Evolutionary conservation across 2,888 invertebrate species (phyloP).

Genomic region (Auanema freiburgensis): DNA sequence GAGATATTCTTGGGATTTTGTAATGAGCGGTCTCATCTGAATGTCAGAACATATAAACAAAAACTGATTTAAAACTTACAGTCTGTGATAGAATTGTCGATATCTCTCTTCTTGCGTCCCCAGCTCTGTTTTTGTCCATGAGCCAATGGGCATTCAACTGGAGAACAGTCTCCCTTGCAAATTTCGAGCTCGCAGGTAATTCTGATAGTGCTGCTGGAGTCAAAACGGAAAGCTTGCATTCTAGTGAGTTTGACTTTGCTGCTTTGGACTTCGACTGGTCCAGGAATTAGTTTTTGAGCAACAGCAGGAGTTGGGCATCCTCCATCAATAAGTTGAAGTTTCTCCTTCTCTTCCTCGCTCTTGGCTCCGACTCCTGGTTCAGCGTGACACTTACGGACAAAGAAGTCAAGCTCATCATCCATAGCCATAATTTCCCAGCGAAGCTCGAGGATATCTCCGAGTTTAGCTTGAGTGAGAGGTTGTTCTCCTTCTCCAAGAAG

Average conservation of each 20-base stretch:
- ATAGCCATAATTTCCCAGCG: constrained; percentile 65
- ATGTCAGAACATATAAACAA: constrained; percentile 20
- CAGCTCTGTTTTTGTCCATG: constrained; percentile 54
- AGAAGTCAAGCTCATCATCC: constrained; percentile 64
- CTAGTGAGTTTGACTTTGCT: constrained; percentile 43
- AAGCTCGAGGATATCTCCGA: constrained; percentile 64
- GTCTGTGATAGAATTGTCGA: constrained; percentile 43
- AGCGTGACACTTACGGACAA: constrained; percentile 62
- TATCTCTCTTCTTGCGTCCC: constrained; percentile 62
- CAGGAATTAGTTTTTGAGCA: constrained; percentile 62
- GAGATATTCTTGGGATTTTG: constrained; percentile 56
- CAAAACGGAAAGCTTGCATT: constrained; percentile 64
- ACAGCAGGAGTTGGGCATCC: constrained; percentile 64
- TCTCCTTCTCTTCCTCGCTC: constrained; percentile 42
- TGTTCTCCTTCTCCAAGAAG: constrained; percentile 52
- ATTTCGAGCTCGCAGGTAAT: constrained; percentile 63
- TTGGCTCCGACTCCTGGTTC: constrained; percentile 53
- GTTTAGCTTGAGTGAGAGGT: constrained; percentile 55
- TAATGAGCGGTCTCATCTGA: constrained; percentile 62
- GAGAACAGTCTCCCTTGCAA: constrained; percentile 61
- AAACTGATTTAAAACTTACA: constrained; percentile 28
- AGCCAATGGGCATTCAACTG: constrained; percentile 57
- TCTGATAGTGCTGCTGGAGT: constrained; percentile 56
- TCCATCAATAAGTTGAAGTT: constrained; percentile 59
- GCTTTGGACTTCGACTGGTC: constrained; percentile 49